Evolutionary conservation across 1,140 invertebrate species (phyloP).

Genomic region (Nephotettix cincticeps): DNA sequence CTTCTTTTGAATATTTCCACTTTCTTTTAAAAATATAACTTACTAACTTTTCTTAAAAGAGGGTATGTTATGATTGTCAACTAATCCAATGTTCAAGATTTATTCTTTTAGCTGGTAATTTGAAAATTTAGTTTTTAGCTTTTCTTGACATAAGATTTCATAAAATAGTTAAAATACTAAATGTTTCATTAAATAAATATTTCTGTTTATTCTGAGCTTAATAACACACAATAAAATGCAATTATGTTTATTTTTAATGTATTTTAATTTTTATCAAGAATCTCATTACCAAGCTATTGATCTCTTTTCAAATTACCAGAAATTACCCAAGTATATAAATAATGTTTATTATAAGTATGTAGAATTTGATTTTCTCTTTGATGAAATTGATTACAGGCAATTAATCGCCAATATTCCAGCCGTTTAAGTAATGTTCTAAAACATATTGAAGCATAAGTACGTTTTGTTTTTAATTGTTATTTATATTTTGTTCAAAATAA

Average conservation of each 20-base stretch:
- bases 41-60: too few relatives aligned
- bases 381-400: too few relatives aligned
- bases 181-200: too few relatives aligned
- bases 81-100: too few relatives aligned
- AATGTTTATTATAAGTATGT: not conserved
- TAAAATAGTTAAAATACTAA: not conserved
- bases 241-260: too few relatives aligned
- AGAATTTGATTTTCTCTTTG: too few relatives aligned
- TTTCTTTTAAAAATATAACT: not conserved
- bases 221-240: too few relatives aligned
- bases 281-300: conserved; percentile 11
- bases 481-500: not conserved
- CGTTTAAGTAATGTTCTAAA: not conserved
- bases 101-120: not conserved
- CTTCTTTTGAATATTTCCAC: not conserved
- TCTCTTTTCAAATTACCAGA: conserved; percentile 19
- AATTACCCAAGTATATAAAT: not conserved
- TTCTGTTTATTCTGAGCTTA: too few relatives aligned
- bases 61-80: too few relatives aligned
- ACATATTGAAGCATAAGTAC: not conserved
- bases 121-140: conserved; percentile 5
- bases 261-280: too few relatives aligned
- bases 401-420: not conserved
- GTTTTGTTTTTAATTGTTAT: conserved; percentile 5
- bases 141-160: not conserved